phyloP scores from a whole-genome alignment of 2,888 invertebrate genomes.

The Priapulus caudatus region DNA sequence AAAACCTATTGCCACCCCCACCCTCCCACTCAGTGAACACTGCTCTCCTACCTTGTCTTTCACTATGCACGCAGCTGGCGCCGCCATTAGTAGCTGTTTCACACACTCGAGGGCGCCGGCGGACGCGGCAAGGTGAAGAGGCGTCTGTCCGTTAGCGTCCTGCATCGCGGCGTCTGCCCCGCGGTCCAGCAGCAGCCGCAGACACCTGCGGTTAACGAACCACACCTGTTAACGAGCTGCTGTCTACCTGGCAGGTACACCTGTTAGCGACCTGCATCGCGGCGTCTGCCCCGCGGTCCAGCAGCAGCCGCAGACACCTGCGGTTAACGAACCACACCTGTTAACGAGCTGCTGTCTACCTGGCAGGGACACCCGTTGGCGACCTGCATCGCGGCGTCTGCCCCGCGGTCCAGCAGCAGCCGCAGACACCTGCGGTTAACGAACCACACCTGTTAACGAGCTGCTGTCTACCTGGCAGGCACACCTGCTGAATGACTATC shows the following conservation, averaged over 20 bases:
- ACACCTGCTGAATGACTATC: too few relatives aligned
- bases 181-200: not conserved
- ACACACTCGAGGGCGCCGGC: not conserved
- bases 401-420: not conserved
- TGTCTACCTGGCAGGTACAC: too few relatives aligned
- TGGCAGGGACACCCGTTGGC: too few relatives aligned
- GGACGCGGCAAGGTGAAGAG: not conserved
- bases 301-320: not conserved
- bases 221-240: too few relatives aligned
- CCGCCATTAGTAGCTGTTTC: not conserved
- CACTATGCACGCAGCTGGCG: not conserved
- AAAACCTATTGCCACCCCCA: too few relatives aligned
- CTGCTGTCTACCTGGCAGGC: too few relatives aligned
- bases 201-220: too few relatives aligned
- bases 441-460: too few relatives aligned
- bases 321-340: too few relatives aligned
- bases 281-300: not conserved
- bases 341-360: too few relatives aligned
- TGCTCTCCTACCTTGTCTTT: conserved; percentile 1
- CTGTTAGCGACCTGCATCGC: too few relatives aligned
- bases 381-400: conserved; percentile 1
- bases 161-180: conserved; percentile 3
- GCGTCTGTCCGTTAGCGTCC: not conserved
- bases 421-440: not conserved
- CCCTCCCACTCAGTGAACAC: too few relatives aligned